Evolutionary conservation across 2,797 vertebrate species (phyloP).

Genomic region (Helarctos malayanus): DNA sequence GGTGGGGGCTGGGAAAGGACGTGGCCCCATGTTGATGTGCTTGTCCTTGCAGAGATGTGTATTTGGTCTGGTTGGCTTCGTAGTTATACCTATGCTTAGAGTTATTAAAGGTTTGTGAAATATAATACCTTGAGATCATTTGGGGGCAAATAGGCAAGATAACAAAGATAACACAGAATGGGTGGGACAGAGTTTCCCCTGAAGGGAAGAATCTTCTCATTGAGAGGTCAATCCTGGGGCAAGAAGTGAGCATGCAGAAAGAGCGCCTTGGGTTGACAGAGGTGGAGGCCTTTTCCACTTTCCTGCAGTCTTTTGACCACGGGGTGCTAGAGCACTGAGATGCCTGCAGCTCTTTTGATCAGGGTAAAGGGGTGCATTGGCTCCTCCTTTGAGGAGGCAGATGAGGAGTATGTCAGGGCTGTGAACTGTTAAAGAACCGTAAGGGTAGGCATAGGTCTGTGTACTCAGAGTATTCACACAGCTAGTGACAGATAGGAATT

Average conservation of each 20-base stretch:
- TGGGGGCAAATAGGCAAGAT: not conserved
- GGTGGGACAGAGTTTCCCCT: not conserved
- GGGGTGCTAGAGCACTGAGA: not conserved
- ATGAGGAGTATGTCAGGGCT: not conserved
- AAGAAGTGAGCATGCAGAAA: not conserved
- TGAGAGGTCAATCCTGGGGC: not conserved
- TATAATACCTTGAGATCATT: not conserved
- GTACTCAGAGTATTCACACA: not conserved
- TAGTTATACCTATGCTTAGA: not conserved
- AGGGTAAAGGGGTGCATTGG: no score
- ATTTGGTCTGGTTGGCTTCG: not conserved
- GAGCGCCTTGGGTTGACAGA: not conserved
- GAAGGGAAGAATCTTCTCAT: not conserved
- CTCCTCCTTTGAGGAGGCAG: not conserved
- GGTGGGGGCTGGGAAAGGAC: not conserved
- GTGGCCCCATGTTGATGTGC: not conserved
- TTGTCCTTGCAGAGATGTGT: not conserved
- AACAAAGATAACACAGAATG: not conserved
- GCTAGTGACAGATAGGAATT: not conserved
- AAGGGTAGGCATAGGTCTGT: not conserved
- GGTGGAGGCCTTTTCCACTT: not conserved
- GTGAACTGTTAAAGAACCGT: not conserved
- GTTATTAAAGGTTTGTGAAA: constrained; percentile 11
- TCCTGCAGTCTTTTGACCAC: not conserved
- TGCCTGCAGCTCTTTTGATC: not conserved